These are phyloP conservation scores for Aphis gossypii DNA, from an alignment of 1,140 invertebrate species.

Conservation along the genomic window DNA sequence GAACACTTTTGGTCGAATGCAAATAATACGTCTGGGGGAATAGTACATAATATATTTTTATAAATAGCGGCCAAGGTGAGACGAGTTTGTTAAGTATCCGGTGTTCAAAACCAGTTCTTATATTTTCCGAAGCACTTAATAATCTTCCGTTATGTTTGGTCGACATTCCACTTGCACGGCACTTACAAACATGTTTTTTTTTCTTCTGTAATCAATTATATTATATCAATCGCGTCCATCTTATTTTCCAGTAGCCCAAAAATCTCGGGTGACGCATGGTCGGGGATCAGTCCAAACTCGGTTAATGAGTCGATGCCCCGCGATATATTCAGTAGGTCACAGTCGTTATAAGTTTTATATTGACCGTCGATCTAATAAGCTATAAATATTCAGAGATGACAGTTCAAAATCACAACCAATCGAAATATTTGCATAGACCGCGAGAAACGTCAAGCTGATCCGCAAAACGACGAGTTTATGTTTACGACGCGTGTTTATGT, in stretches of 20 bases:
- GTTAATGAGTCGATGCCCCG: constrained; percentile 12
- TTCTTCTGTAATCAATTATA: constrained; percentile 17
- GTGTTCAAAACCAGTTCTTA: constrained; percentile 47
- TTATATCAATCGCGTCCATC: constrained; percentile 13
- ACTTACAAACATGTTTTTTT: constrained; percentile 40
- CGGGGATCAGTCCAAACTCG: constrained; percentile 3
- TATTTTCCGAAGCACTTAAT: constrained; percentile 18
- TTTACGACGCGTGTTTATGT: not conserved
- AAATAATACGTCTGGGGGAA: not conserved
- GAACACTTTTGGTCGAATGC: constrained; percentile 25
- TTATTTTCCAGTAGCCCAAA: not conserved
- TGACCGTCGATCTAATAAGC: not conserved
- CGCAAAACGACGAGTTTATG: not conserved
- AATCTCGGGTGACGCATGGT: constrained; percentile 20
- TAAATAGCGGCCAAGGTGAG: constrained; percentile 57
- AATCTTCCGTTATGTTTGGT: constrained; percentile 55
- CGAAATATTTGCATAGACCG: not conserved
- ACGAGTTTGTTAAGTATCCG: constrained; percentile 40
- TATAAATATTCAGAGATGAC: not conserved
- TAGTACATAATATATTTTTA: not conserved
- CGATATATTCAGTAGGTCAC: constrained; percentile 1
- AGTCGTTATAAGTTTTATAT: not conserved
- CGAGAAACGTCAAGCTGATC: not conserved
- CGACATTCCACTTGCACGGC: constrained; percentile 43
- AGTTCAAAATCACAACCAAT: not conserved